Evolutionary conservation across 2,113 vertebrate genomes (phyloP), one percentile per base, ranked within the genome.

Genomic region (Gopherus evgoodei): DNA sequence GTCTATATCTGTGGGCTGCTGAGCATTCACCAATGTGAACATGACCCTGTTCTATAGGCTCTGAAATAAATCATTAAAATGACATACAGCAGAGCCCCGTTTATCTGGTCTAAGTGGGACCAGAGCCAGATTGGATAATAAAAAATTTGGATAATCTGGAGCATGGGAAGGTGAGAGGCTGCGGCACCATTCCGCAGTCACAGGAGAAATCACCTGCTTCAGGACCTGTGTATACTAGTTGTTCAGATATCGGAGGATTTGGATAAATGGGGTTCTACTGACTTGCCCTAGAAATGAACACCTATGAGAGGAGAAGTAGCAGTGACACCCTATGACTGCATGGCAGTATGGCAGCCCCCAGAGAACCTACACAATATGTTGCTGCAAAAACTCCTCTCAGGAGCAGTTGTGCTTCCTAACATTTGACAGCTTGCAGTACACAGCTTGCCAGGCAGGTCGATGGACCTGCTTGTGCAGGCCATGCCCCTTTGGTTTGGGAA

Each of bases 161-260:
- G 62, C 13, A 31, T 35, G 31, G 29, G 31, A 65, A 35, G 17
- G 14, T 35, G 65, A 8, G 35, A 19, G 27, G 22, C 50, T 25
- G 3, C 8, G 14, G 35, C 8, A 2, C 81, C 14, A 12, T 54
- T 13, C 19, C 0, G 0, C 44, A 83, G 21, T 49, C 8, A 42
- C 44, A 79, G 25, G 25, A 79, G 44, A 16, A 27, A 29, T 12
- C 21, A 11, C 21, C 80, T 25, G 35, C 80, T 81, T 24, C 12
- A 21, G 24, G 52, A n/a, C 4, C 31, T 3, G 11, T 4, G 12
- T 24, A 52, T 8, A 21, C 80, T 54, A 52, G 21, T 25, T 6
- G 35, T n/a, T 69, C 2, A 16, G 62, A n/a, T n/a, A 69, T n/a
- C 13, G 1, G 31, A 69, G 35, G 62, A 35, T 69, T 59, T 35